Percentiles rank a stretch among this genome's conserved stretches.
Evolutionary conservation across 2,113 vertebrate genomes (phyloP).

Genomic region (Porphyrio hochstetteri): DNA sequence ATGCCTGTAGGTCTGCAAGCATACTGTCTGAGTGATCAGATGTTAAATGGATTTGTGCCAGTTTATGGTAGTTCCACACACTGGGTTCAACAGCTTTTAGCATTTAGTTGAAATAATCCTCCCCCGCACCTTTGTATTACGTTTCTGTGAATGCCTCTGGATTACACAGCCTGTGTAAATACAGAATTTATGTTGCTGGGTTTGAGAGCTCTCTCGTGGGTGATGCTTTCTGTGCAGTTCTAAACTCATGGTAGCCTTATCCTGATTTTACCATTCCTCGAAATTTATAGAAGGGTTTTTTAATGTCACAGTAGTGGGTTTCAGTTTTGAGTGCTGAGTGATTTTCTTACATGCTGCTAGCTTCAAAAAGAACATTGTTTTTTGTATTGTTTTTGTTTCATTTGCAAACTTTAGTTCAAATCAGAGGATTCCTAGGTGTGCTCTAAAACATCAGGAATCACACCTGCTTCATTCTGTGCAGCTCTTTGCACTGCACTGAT

Average conservation of each 20-base stretch:
- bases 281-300: neutral
- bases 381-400: neutral
- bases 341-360: neutral
- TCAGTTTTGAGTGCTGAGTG: neutral
- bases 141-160: neutral
- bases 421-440: neutral
- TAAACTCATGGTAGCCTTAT: neutral
- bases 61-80: constrained; percentile 14
- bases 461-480: neutral
- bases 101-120: constrained; percentile 4
- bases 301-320: neutral
- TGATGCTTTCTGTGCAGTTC: neutral
- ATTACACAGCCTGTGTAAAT: neutral
- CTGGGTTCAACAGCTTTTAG: constrained; percentile 7
- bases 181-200: neutral
- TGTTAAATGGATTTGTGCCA: constrained; percentile 48
- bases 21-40: constrained; percentile 26
- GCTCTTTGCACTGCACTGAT: neutral
- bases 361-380: neutral
- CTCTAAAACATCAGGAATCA: neutral
- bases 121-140: neutral
- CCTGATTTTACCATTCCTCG: neutral
- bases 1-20: constrained; percentile 28
- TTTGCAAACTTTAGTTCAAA: neutral
- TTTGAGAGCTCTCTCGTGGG: neutral